Evolutionary conservation across 2,113 vertebrate genomes (phyloP).

Genomic region (Hydrochoerus hydrochaeris): DNA sequence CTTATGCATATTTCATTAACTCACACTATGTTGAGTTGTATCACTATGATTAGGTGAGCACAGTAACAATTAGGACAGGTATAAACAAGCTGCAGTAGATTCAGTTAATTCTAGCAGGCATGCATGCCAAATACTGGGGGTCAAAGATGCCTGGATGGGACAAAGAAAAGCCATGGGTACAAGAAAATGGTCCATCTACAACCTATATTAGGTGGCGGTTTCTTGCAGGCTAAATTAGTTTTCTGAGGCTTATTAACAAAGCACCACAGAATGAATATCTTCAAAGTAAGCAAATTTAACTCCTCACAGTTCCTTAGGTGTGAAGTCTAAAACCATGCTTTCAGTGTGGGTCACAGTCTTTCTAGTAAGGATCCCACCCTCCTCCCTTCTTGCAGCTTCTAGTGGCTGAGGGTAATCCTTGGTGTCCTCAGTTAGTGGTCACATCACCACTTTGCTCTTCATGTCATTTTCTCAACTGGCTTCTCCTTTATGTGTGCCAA

Average conservation of each 20-base stretch:
- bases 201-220: neutral
- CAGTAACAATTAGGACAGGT: neutral
- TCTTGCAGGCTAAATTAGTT: neutral
- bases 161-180: neutral
- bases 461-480: neutral
- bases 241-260: neutral
- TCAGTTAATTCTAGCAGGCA: neutral
- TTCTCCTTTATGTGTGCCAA: neutral
- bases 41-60: neutral
- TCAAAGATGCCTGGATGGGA: neutral
- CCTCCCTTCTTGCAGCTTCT: neutral
- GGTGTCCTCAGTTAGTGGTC: neutral
- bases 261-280: neutral
- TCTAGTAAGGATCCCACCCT: neutral
- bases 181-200: neutral
- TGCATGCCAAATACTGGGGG: neutral
- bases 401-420: rapidly evolving
- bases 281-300: neutral
- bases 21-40: neutral
- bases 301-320: neutral
- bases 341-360: neutral
- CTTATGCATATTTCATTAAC: neutral
- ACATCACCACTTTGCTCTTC: neutral
- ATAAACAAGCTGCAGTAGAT: neutral
- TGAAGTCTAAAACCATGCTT: neutral